Percentiles rank a stretch among this genome's conserved stretches.
Evolutionary conservation across 2,113 vertebrate genomes (phyloP).

Genomic region (Caracal caracal): DNA sequence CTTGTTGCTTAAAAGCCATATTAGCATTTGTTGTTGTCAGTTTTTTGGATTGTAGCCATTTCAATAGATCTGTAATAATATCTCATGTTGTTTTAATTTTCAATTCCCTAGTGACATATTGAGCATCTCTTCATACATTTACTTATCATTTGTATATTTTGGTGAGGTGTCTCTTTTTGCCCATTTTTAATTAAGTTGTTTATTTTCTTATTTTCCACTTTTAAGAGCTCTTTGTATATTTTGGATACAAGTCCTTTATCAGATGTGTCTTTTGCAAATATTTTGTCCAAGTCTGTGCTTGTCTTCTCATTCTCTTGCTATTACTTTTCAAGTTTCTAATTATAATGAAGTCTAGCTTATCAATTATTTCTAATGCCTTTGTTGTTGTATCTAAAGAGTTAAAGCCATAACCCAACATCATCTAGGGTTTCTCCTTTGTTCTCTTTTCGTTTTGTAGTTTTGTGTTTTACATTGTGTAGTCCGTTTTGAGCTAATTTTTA

Average conservation of each 20-base stretch:
- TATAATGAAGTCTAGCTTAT: not conserved
- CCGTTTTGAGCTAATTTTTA: not conserved
- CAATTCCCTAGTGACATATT: not conserved
- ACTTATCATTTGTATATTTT: not conserved
- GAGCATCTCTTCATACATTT: not conserved
- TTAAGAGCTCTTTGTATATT: not conserved
- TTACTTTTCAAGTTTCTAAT: not conserved
- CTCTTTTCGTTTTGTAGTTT: not conserved
- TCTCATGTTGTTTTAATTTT: not conserved
- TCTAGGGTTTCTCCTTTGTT: not conserved
- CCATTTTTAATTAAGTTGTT: not conserved
- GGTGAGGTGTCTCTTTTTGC: not conserved
- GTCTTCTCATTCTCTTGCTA: not conserved
- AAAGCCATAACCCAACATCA: not conserved
- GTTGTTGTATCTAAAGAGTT: not conserved
- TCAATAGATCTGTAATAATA: not conserved
- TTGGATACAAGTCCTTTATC: not conserved
- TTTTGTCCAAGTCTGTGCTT: not conserved
- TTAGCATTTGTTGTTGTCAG: not conserved
- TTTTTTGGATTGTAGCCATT: not conserved
- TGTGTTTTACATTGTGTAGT: not conserved
- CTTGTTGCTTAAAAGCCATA: not conserved
- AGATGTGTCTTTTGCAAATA: not conserved
- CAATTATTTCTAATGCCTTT: not conserved
- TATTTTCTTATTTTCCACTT: not conserved